Evolutionary conservation across 2,888 invertebrate genomes (phyloP).

Genomic region (Diabrotica balteata): DNA sequence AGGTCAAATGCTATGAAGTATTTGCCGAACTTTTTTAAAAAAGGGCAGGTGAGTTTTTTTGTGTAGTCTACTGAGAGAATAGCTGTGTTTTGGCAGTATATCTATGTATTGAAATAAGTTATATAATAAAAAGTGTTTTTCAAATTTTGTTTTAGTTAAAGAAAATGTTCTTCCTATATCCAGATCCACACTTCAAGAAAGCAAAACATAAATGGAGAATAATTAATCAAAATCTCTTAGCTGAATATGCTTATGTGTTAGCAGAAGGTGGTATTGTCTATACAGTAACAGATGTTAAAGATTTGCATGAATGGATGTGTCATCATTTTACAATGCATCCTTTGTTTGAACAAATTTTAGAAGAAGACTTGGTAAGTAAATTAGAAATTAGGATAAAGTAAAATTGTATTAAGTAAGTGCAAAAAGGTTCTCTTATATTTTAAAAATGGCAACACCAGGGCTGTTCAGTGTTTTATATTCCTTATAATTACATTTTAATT

Average conservation of each 20-base stretch:
- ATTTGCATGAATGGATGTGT: conserved; percentile 97
- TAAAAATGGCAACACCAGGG: too few relatives aligned
- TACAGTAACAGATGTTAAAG: conserved; percentile 97
- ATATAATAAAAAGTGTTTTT: background rate
- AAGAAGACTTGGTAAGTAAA: conserved; percentile 76
- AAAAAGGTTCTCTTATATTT: too few relatives aligned
- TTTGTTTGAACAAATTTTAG: conserved; percentile 78
- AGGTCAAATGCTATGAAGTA: conserved; percentile 99
- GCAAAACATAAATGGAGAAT: conserved; percentile 99
- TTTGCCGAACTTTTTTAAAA: conserved; percentile 94
- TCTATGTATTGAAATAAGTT: too few relatives aligned
- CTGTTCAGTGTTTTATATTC: too few relatives aligned
- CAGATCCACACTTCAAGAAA: conserved; percentile 99
- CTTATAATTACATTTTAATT: too few relatives aligned
- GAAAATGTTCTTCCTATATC: conserved; percentile 98
- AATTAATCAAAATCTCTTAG: conserved; percentile 88
- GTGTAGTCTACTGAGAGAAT: background rate
- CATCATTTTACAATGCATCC: conserved; percentile 90
- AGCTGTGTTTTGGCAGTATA: too few relatives aligned
- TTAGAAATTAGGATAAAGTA: background rate
- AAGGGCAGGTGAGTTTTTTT: conserved; percentile 77
- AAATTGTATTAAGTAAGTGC: background rate
- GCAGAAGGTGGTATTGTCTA: conserved; percentile 87
- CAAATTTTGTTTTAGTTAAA: conserved; percentile 70
- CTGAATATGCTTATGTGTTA: conserved; percentile 97